A percentile compares a stretch with the other conserved stretches of the same genome.
These are phyloP conservation scores for Bergia puertoricense DNA, from an alignment of 92 coral and sea anemone species.

Conservation along the genomic window DNA sequence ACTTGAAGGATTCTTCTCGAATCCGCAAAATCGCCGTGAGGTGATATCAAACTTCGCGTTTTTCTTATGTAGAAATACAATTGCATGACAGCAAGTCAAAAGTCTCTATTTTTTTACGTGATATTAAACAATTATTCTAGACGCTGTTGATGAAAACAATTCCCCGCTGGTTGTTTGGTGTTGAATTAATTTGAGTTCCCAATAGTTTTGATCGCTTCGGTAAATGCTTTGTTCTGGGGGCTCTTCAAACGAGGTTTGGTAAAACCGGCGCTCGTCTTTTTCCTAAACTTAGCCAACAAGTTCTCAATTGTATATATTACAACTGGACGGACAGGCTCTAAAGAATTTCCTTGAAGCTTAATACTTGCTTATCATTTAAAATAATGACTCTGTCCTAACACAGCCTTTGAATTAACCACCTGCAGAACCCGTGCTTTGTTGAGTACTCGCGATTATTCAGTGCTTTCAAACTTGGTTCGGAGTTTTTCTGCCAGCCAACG, in stretches of 20 bases:
- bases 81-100: neutral
- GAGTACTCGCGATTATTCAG: neutral
- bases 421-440: neutral
- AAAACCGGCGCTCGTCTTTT: neutral
- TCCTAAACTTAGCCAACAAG: neutral
- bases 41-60: neutral
- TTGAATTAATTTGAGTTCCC: neutral
- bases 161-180: neutral
- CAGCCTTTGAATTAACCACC: neutral
- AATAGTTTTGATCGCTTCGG: neutral
- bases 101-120: neutral
- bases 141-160: conserved; percentile 1
- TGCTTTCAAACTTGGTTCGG: neutral
- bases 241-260: neutral
- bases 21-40: neutral
- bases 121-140: neutral
- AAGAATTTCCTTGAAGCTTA: neutral
- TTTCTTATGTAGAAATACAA: neutral
- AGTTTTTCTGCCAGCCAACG: neutral
- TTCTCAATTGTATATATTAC: neutral
- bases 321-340: neutral
- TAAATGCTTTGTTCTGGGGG: neutral
- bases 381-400: neutral
- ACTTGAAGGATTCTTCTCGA: neutral
- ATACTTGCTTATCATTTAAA: no score